These are phyloP conservation scores for Colistium nudipinnis DNA, from an alignment of 2,113 vertebrate species.

Conservation along the genomic window DNA sequence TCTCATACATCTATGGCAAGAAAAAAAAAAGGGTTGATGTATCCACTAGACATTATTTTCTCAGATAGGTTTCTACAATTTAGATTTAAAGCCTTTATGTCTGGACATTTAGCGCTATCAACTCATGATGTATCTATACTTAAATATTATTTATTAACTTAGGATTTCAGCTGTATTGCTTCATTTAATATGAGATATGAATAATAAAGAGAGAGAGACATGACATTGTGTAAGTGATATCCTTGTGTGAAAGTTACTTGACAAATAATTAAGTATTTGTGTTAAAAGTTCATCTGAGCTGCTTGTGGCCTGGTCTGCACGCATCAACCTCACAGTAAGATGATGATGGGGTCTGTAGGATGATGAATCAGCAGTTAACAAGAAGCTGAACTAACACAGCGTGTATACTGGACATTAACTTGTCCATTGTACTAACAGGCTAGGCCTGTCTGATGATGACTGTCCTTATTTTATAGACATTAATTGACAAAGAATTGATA, in stretches of 20 bases:
- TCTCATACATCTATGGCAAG: background rate
- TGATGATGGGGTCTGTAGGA: background rate
- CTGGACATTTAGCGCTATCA: slow-evolving; percentile 29
- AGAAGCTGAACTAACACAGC: background rate
- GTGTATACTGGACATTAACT: background rate
- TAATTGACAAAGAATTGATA: no score
- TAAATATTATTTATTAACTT: slow-evolving; percentile 65
- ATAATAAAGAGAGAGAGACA: slow-evolving; percentile 59
- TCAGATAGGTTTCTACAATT: slow-evolving; percentile 3
- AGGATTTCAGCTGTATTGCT: slow-evolving; percentile 9
- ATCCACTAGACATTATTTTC: background rate
- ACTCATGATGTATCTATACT: slow-evolving; percentile 31
- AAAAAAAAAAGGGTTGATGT: background rate
- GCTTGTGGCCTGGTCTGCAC: slow-evolving; percentile 8
- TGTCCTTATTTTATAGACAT: no score
- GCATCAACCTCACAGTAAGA: background rate
- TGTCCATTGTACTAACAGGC: no score
- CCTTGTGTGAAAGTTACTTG: slow-evolving; percentile 22
- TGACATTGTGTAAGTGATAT: slow-evolving; percentile 24
- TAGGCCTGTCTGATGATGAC: background rate
- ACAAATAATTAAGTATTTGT: slow-evolving; percentile 11
- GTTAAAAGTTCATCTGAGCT: slow-evolving; percentile 18
- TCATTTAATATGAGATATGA: slow-evolving; percentile 44
- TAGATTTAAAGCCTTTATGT: slow-evolving; percentile 36
- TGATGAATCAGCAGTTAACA: background rate